phyloP scores from a whole-genome alignment of 2,888 invertebrate species.

The Pyrrhosoma nymphula region DNA sequence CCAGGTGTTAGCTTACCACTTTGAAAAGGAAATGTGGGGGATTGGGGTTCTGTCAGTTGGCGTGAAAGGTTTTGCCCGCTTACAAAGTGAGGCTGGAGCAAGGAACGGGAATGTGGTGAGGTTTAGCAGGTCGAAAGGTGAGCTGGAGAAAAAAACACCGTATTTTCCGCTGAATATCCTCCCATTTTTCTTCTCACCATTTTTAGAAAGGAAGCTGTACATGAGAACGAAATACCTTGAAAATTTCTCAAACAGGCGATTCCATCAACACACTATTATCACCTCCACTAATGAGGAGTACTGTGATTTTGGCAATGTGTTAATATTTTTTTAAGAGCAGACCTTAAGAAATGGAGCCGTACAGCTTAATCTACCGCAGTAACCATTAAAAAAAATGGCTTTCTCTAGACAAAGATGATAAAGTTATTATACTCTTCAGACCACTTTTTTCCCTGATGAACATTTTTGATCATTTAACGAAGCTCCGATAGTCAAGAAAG shows the following conservation, averaged over 20 bases:
- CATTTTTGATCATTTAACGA: too few species aligned
- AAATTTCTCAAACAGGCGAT: background rate
- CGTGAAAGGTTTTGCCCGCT: constrained; percentile 3
- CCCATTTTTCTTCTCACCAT: background rate
- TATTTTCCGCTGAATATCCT: background rate
- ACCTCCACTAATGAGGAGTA: background rate
- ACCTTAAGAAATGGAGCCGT: background rate
- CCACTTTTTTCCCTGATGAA: too few species aligned
- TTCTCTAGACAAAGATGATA: too few species aligned
- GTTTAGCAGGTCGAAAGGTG: background rate
- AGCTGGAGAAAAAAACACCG: background rate
- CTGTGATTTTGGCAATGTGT: too few species aligned
- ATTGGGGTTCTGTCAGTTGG: background rate
- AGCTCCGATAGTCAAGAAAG: too few species aligned
- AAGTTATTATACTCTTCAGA: too few species aligned
- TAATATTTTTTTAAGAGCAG: background rate
- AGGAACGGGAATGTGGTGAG: background rate
- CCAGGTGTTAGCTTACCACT: constrained; percentile 13
- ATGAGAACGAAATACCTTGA: background rate
- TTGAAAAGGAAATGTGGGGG: background rate
- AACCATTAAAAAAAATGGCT: too few species aligned
- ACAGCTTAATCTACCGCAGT: background rate
- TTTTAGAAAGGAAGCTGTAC: background rate
- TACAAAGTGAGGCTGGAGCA: background rate
- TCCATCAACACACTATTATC: background rate